Evolutionary conservation across 2,797 vertebrate genomes (phyloP), one percentile per base, ranked within the genome.

Genomic region (Notamacropus eugenii): DNA sequence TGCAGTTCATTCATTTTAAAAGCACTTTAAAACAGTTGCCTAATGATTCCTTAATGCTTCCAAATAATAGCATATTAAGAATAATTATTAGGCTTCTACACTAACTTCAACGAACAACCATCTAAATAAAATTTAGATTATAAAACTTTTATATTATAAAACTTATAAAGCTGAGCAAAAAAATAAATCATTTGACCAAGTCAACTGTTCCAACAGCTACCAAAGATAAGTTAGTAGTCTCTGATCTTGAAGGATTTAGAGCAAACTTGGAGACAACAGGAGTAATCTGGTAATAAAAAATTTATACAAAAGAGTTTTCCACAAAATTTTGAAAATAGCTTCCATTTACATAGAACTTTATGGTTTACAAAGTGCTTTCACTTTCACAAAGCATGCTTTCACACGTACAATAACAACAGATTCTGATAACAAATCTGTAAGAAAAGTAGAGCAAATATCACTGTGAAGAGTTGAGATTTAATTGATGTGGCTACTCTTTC

Each of bases 1-100:
- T 98, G 93, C 96, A 98, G 96, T 59, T 46, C n/a, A 46, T 46
- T 46, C 34, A 74, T 74, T 46, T 93, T 56, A 91, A 74, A 97
- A 93, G 93, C 31, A 46, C 95, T 96, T 82, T 95, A 34, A 0
- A 58, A 0, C 10, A 97, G 96, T 0, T 55, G 90, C 93, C 96
- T 98, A 97, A 93, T 96, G 12, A 95, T 14, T 54, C 50, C 10
- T 67, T 91, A 93, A 92, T 87, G 34, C 55, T 67, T n/a, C 95
- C 22, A 97, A 96, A 93, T 92, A 97, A 55, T 2, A 92, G 96
- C 31, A 67, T 91, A 29, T 56, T 96, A 97, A 97, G 92, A 62
- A 29, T 11, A 52, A 87, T n/a, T 92, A 94, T 52, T 92, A 93
- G 46, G 46, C 34, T 93, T 92, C 54, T 91, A 74, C 22, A 93